A percentile compares a stretch with the other conserved stretches of the same genome.
Evolutionary conservation across 2,888 invertebrate genomes (phyloP).

Genomic region (Lydus trimaculatus): DNA sequence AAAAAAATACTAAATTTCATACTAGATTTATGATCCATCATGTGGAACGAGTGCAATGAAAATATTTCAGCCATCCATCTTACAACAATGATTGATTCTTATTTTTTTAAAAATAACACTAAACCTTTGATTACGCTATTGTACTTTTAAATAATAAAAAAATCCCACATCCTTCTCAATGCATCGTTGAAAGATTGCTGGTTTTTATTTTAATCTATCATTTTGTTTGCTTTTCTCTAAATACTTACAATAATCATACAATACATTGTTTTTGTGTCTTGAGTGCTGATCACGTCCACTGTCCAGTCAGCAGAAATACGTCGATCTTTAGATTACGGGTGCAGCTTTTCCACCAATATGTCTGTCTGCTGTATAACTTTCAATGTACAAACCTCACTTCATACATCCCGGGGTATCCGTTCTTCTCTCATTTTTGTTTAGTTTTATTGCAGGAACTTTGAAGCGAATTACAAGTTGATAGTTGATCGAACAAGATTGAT

Average conservation of each 20-base stretch:
- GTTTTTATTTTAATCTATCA: slow-evolving; percentile 32
- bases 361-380: slow-evolving; percentile 7
- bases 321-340: slow-evolving; percentile 24
- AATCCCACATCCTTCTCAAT: neutral
- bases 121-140: neutral
- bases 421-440: neutral
- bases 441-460: neutral
- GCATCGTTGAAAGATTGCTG: slow-evolving; percentile 29
- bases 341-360: slow-evolving; percentile 36
- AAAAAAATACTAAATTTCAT: slow-evolving; percentile 21
- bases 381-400: neutral
- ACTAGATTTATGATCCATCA: slow-evolving; percentile 28
- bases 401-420: neutral
- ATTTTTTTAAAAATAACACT: neutral
- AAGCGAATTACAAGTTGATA: neutral
- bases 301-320: slow-evolving; percentile 36
- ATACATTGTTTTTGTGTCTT: slow-evolving; percentile 38
- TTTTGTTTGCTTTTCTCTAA: slow-evolving; percentile 33
- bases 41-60: slow-evolving; percentile 26
- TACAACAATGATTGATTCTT: slow-evolving; percentile 24
- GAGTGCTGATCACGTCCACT: slow-evolving; percentile 37
- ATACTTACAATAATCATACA: slow-evolving; percentile 40
- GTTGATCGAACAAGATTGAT: neutral
- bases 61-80: slow-evolving; percentile 23
- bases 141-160: neutral